Percentiles rank a stretch among this genome's conserved stretches.
Conservation (phyloP, 2,113 vertebrate species). For the Globicephala melas region DNA sequence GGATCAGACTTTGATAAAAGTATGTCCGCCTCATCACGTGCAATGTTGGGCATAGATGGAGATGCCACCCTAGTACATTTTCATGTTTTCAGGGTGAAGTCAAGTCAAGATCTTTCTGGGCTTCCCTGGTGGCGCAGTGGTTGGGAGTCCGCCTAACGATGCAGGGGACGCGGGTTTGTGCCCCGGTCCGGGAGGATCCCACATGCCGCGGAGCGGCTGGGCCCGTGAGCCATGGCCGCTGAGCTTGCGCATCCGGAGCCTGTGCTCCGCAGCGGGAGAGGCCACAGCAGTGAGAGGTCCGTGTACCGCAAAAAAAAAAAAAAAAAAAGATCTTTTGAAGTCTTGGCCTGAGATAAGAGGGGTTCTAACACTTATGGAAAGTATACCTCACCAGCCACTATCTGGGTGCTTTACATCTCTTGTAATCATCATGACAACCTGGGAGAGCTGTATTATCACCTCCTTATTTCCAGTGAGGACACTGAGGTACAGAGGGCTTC, state of each 20-base stretch:
- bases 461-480: background rate
- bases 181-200: too few relatives aligned
- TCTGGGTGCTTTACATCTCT: background rate
- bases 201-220: too few relatives aligned
- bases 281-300: too few relatives aligned
- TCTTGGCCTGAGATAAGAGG: background rate
- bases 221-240: too few relatives aligned
- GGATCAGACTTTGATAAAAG: background rate
- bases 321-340: background rate
- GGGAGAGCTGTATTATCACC: background rate
- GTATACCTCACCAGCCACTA: accelerated
- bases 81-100: background rate
- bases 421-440: background rate
- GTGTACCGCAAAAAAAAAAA: too few relatives aligned
- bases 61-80: background rate
- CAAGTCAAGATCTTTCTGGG: background rate
- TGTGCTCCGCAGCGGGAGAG: too few relatives aligned
- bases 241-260: too few relatives aligned
- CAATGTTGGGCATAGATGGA: background rate
- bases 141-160: too few relatives aligned
- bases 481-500: background rate
- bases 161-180: too few relatives aligned
- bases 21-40: background rate
- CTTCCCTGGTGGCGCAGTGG: too few relatives aligned
- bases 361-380: background rate